Percentiles rank a stretch among this genome's conserved stretches.
Evolutionary conservation across 1,140 invertebrate species (phyloP).

Genomic region (Nephila pilipes): DNA sequence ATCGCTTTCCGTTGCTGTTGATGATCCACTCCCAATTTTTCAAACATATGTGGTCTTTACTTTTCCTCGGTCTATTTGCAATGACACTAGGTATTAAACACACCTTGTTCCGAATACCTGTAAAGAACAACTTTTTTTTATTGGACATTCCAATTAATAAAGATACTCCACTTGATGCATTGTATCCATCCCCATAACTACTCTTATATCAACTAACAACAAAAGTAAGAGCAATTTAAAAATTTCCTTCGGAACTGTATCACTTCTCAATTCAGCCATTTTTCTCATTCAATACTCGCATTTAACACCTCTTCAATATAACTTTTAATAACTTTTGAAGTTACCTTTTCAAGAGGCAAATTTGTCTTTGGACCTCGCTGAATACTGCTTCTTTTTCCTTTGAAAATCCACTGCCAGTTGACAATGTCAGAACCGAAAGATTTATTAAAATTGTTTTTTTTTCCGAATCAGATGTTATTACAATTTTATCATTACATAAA

Average conservation of each 20-base stretch:
- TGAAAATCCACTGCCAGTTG: neutral
- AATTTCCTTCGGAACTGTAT: neutral
- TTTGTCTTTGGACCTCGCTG: neutral
- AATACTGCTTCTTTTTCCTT: neutral
- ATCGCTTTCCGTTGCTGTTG: neutral
- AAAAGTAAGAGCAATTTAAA: neutral
- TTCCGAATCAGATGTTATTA: neutral
- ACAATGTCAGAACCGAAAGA: neutral
- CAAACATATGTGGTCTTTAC: neutral
- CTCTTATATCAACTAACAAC: neutral
- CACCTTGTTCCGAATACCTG: neutral
- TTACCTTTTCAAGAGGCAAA: neutral
- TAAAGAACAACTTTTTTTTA: neutral
- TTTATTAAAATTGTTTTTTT: neutral
- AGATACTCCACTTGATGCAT: no score
- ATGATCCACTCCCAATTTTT: neutral
- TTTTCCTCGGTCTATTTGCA: neutral
- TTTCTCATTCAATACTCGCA: neutral
- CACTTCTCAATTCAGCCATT: neutral
- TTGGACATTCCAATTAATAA: neutral
- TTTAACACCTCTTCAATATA: neutral
- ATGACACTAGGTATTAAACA: neutral
- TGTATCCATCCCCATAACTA: neutral
- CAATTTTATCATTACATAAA: neutral
- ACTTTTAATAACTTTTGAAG: neutral